Percentiles rank a stretch among this genome's conserved stretches.
Conservation (phyloP, 2,888 invertebrate genomes). For the Ceraclea dissimilis region DNA sequence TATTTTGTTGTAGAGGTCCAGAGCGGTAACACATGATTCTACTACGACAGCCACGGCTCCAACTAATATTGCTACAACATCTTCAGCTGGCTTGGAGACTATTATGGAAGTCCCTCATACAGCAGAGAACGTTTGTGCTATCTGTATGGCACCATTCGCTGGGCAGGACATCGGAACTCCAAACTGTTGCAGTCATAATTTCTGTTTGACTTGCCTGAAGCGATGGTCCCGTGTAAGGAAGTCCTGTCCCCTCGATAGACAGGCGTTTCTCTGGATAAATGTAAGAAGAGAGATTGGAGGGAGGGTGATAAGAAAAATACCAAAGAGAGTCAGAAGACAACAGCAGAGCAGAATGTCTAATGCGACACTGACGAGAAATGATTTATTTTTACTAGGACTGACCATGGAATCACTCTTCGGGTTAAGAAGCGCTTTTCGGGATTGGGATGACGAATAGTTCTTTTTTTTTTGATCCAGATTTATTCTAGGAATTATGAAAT, state of each 20-base stretch:
- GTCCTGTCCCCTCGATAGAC: slow-evolving; percentile 1
- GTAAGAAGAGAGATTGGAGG: neutral
- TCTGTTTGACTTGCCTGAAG: neutral
- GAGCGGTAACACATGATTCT: too few species aligned
- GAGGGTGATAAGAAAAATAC: neutral
- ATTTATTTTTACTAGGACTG: neutral
- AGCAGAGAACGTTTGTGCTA: neutral
- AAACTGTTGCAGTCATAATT: neutral
- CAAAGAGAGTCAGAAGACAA: neutral
- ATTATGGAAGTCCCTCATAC: too few species aligned
- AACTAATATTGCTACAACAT: too few species aligned
- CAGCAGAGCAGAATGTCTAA: neutral
- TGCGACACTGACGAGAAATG: neutral
- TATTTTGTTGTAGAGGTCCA: too few species aligned
- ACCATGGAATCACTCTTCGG: too few species aligned
- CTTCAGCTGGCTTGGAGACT: too few species aligned
- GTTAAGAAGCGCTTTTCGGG: too few species aligned
- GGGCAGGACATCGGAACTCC: neutral
- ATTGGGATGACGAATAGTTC: too few species aligned
- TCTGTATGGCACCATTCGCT: neutral
- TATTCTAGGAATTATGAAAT: too few species aligned
- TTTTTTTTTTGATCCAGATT: too few species aligned
- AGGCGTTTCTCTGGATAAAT: neutral
- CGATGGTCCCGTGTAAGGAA: neutral
- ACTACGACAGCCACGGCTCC: too few species aligned